phyloP scores from a whole-genome alignment of 2,113 vertebrate species.

The Propithecus coquereli region DNA sequence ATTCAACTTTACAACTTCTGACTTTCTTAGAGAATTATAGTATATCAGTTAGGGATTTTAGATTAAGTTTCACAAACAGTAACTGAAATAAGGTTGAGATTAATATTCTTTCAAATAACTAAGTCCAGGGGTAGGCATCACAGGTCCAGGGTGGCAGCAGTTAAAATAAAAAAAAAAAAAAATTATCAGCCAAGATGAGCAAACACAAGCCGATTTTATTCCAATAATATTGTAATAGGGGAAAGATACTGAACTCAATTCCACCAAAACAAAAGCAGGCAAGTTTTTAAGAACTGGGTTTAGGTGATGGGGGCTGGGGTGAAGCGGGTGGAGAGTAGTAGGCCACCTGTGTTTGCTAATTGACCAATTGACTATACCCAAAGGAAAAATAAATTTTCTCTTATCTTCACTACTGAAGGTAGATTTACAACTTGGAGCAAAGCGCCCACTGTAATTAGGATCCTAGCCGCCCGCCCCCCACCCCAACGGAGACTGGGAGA shows the following conservation, averaged over 20 bases:
- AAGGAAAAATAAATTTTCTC: neutral
- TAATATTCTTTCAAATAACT: neutral
- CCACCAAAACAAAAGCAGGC: neutral
- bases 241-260: neutral
- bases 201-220: neutral
- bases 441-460: neutral
- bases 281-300: neutral
- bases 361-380: neutral
- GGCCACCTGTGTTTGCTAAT: neutral
- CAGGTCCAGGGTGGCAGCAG: neutral
- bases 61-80: neutral
- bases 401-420: neutral
- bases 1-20: neutral
- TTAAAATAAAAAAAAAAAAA: neutral
- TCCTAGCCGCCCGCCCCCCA: no score
- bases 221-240: neutral
- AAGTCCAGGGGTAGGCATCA: neutral
- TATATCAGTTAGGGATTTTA: neutral
- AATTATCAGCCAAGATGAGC: neutral
- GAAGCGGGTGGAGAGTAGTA: neutral
- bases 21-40: neutral
- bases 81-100: neutral
- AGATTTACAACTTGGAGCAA: neutral
- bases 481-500: neutral
- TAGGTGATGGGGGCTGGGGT: no score